Conservation (phyloP, 64 coral and sea anemone genomes). For the Dendronephthya gigantea region DNA sequence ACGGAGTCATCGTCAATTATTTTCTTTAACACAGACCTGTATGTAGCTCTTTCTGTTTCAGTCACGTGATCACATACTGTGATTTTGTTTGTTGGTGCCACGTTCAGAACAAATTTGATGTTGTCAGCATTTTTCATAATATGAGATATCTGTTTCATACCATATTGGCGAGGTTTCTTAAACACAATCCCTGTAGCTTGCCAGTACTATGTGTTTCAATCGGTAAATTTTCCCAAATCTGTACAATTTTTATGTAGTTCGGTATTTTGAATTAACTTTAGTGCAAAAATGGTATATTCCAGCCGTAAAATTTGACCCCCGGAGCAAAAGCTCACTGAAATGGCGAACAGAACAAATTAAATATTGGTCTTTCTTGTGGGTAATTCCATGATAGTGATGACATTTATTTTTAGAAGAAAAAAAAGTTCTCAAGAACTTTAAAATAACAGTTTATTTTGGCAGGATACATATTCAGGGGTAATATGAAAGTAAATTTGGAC, state of each 20-base stretch:
- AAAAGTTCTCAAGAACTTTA: not conserved
- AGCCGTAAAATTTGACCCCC: too few relatives aligned
- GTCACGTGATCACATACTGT: not conserved
- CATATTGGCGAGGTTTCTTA: not conserved
- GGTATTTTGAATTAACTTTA: too few relatives aligned
- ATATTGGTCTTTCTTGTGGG: too few relatives aligned
- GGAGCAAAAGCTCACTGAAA: too few relatives aligned
- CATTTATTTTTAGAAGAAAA: too few relatives aligned
- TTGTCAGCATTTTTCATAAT: not conserved
- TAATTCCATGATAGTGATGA: too few relatives aligned
- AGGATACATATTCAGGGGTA: not conserved
- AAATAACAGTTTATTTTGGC: not conserved
- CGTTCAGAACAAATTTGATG: not conserved
- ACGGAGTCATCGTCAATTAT: not conserved
- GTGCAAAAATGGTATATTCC: too few relatives aligned
- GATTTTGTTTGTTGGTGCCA: not conserved
- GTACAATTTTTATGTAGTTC: too few relatives aligned
- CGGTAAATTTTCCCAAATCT: too few relatives aligned
- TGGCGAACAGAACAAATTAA: too few relatives aligned
- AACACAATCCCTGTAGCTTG: not conserved
- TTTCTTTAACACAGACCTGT: not conserved
- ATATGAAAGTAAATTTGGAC: slow-evolving; percentile 1
- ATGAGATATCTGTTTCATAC: not conserved
- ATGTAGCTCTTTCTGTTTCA: not conserved
- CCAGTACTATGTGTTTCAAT: too few relatives aligned